phyloP scores from a whole-genome alignment of 2,113 vertebrate genomes.

The Vulpes lagopus region DNA sequence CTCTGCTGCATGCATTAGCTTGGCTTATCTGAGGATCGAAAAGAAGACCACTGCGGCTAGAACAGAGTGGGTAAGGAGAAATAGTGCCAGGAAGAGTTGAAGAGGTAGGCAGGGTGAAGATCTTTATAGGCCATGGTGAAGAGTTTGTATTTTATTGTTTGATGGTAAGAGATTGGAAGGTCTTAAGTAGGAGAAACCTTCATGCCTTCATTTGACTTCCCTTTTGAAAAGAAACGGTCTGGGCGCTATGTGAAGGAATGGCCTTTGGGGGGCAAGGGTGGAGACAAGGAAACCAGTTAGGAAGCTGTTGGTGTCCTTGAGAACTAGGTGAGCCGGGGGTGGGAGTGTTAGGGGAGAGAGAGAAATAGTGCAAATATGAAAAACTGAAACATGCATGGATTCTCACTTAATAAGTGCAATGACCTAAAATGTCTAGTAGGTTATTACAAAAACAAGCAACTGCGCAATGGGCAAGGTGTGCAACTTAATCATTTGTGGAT shows the following conservation, averaged over 20 bases:
- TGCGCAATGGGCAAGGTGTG: background rate
- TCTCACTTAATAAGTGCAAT: background rate
- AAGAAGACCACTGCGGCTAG: background rate
- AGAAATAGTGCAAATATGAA: background rate
- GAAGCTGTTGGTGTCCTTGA: background rate
- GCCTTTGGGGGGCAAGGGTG: background rate
- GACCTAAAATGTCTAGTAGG: background rate
- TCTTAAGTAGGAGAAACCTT: background rate
- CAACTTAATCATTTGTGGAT: background rate
- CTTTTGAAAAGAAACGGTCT: background rate
- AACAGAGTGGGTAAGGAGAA: background rate
- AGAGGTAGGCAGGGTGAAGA: background rate
- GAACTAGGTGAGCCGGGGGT: background rate
- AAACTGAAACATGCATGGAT: background rate
- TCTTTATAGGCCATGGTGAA: background rate
- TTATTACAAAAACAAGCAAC: background rate
- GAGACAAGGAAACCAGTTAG: background rate
- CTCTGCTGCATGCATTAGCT: background rate
- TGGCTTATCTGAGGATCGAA: background rate
- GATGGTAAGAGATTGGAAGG: background rate
- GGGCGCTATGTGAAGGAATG: background rate
- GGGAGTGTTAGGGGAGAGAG: background rate
- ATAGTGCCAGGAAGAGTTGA: background rate
- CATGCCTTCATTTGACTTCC: background rate
- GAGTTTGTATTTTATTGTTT: background rate